Base-by-base conservation (phyloP, 2,113 vertebrate species). In the Cynopterus brachyotis region DNA sequence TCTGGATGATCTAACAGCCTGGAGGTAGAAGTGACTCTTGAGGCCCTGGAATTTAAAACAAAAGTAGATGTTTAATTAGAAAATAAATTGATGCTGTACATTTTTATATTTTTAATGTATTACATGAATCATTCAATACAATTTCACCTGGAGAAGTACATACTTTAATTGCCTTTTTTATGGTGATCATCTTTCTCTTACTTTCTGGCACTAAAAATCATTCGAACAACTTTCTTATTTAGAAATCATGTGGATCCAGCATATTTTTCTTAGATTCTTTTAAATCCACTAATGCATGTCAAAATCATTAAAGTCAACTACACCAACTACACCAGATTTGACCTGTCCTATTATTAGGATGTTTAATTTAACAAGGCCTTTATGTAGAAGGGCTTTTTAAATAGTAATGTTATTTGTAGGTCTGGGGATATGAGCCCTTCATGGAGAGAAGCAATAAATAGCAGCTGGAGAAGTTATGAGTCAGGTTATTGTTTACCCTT, bases 31-130 rank as follows among this genome's bases (percentile, higher is more conserved):
- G 50, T 22, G 92, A 95, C 35, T 85, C 59, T 79, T 30, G 28
- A 96, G 84, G 84, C 69, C n/a, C 20, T 87, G 47, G 62, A 97
- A 95, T 97, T 87, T 92, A 95, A 15, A 98, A 96, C 50, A 96
- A 85, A 98, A 94, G 47, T 70, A 66, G 4, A 45, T 86, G 57
- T 95, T 97, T 96, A 97, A 95, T 76, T 95, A 96, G 81, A 94
- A 97, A 97, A 96, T 97, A 96, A 97, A 95, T 96, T 55, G 94
- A 67, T 1, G 26, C 2, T 42, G 55, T 69, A 75, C 15, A 92
- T 98, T 98, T 98, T 98, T 86, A 85, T 97, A 57, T 90, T 59
- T 96, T 97, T 95, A 93, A 70, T 64, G 4, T 47, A 91, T 85
- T 85, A 86, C 35, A 95, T 81, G 89, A 98, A 91, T 97, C 69